Conservation (phyloP, 1,140 invertebrate species). For the Pogonomyrmex californicus region DNA sequence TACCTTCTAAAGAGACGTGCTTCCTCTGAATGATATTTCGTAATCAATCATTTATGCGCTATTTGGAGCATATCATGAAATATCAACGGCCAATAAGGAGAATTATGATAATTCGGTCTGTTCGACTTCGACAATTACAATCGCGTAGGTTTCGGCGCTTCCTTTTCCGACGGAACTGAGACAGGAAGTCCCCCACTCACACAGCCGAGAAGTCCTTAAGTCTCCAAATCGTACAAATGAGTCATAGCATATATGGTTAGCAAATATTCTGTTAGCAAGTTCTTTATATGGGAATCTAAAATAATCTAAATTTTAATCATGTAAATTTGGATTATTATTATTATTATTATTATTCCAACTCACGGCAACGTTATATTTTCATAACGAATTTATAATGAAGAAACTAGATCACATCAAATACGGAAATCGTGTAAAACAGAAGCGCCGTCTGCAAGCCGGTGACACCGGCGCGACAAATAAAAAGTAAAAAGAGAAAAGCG, state of each 20-base stretch:
- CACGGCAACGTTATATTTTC: not conserved
- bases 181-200: not conserved
- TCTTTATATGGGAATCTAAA: not conserved
- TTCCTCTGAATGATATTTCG: not conserved
- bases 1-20: not conserved
- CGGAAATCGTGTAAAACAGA: not conserved
- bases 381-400: conserved; percentile 6
- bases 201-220: not conserved
- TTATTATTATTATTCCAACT: not conserved
- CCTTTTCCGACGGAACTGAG: not conserved
- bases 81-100: not conserved
- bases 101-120: not conserved
- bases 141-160: not conserved
- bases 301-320: not conserved
- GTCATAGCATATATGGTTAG: not conserved
- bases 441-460: not conserved
- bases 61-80: conserved; percentile 8
- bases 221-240: conserved; percentile 10
- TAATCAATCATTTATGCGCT: not conserved
- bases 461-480: conserved; percentile 44
- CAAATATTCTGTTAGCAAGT: not conserved
- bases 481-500: conserved; percentile 41
- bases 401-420: conserved; percentile 1
- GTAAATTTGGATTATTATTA: not conserved
- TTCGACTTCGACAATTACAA: conserved; percentile 7